Conservation (phyloP, 1,140 invertebrate genomes). For the Drosophila ambigua region DNA sequence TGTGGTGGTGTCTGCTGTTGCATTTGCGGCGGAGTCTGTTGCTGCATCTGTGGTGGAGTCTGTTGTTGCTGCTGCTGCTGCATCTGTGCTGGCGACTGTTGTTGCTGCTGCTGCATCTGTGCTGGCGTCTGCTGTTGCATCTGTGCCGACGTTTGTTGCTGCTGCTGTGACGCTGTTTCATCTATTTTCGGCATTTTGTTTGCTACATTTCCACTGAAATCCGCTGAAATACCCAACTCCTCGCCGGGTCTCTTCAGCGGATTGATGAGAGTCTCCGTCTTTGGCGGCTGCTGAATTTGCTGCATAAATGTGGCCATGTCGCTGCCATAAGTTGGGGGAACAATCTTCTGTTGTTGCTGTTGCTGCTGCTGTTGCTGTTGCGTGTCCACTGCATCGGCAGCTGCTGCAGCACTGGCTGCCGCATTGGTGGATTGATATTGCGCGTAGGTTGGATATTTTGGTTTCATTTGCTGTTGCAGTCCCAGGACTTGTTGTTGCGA, state of each 20-base stretch:
- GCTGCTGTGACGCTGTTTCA: slow-evolving; percentile 67
- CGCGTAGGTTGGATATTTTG: slow-evolving; percentile 76
- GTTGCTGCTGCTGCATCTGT: slow-evolving; percentile 31
- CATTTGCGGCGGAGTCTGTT: slow-evolving; percentile 31
- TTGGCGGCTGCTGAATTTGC: slow-evolving; percentile 69
- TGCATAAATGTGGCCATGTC: slow-evolving; percentile 81
- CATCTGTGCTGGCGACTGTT: slow-evolving; percentile 33
- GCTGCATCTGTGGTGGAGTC: slow-evolving; percentile 56
- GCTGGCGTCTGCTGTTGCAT: slow-evolving; percentile 14
- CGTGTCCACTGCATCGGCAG: slow-evolving; percentile 56
- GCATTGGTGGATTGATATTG: slow-evolving; percentile 80
- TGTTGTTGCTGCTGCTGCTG: slow-evolving; percentile 64
- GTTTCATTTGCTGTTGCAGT: slow-evolving; percentile 43
- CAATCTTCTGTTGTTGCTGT: slow-evolving; percentile 54
- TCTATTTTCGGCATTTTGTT: slow-evolving; percentile 66
- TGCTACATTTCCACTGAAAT: slow-evolving; percentile 57
- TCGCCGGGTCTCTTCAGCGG: slow-evolving; percentile 63
- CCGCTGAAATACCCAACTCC: slow-evolving; percentile 54
- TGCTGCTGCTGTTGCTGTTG: slow-evolving; percentile 41
- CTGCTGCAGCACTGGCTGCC: slow-evolving; percentile 68
- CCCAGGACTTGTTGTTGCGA: slow-evolving; percentile 39
- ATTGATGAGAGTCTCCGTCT: slow-evolving; percentile 66
- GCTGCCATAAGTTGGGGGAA: slow-evolving; percentile 64
- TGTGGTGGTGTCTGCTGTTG: slow-evolving; percentile 28
- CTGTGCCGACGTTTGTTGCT: slow-evolving; percentile 56